Conservation (phyloP, 2,113 vertebrate species). For the Oryzias javanicus region DNA sequence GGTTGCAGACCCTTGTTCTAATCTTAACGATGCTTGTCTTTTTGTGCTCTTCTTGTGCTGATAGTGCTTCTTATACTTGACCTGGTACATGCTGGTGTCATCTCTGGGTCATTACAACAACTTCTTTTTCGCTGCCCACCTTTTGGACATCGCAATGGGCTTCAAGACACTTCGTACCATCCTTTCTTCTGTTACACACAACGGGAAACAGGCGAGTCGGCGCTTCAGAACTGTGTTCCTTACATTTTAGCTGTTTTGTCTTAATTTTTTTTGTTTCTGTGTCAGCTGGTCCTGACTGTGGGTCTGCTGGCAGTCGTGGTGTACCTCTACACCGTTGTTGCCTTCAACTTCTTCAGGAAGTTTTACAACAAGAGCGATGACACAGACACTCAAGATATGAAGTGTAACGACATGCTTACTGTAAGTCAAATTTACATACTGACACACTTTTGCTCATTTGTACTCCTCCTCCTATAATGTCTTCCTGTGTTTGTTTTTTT, state of each 20-base stretch:
- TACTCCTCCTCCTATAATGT: not conserved
- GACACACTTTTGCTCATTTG: not conserved
- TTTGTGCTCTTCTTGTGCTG: constrained; percentile 13
- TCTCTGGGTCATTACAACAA: constrained; percentile 73
- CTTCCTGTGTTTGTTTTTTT: constrained; percentile 24
- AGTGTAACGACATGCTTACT: constrained; percentile 95
- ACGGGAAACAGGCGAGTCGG: constrained; percentile 70
- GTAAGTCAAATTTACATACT: constrained; percentile 72
- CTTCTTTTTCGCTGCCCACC: constrained; percentile 73
- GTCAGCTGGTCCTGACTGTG: constrained; percentile 89
- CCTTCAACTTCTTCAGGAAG: constrained; percentile 96
- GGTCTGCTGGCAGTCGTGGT: constrained; percentile 93
- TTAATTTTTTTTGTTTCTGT: constrained; percentile 19
- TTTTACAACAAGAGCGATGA: constrained; percentile 95
- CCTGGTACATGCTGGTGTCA: constrained; percentile 70
- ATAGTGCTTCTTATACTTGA: constrained; percentile 70
- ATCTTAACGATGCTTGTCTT: constrained; percentile 34
- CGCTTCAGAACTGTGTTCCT: constrained; percentile 16
- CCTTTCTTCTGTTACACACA: constrained; percentile 73
- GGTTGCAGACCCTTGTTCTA: no score
- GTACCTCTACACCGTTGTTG: constrained; percentile 94
- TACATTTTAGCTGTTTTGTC: constrained; percentile 33
- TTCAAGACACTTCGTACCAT: constrained; percentile 74
- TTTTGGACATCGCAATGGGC: constrained; percentile 74
- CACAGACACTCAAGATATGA: constrained; percentile 87